Conservation (phyloP, 2,797 vertebrate genomes). For the Propithecus deckenii region DNA sequence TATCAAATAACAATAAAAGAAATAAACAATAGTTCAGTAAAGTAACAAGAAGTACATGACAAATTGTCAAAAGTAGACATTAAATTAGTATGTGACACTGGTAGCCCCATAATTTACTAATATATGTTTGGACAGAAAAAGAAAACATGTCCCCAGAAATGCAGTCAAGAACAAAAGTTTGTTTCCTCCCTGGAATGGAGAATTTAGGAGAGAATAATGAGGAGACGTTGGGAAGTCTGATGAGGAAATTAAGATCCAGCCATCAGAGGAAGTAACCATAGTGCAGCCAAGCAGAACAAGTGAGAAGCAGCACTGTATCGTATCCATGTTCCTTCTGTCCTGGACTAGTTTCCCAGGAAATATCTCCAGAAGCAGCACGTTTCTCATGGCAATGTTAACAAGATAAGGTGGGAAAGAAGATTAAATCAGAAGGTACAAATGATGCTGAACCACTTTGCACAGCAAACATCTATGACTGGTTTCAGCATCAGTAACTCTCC, state of each 20-base stretch:
- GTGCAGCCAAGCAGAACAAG: neutral
- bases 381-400: neutral
- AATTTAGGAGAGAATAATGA: conserved; percentile 18
- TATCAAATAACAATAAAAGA: conserved; percentile 17
- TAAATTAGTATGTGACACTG: neutral
- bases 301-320: neutral
- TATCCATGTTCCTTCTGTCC: neutral
- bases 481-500: neutral
- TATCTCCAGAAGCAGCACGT: neutral
- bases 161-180: neutral
- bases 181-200: neutral
- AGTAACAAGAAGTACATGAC: neutral
- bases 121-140: neutral
- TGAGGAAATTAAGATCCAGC: neutral
- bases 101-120: neutral
- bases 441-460: neutral
- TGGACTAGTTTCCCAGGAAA: neutral
- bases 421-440: neutral
- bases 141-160: neutral
- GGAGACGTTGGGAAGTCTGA: neutral
- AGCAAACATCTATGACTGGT: neutral
- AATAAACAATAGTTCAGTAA: neutral
- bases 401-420: neutral
- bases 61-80: neutral
- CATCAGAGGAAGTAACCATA: neutral